Base-by-base conservation (phyloP, 2,113 vertebrate species). In the Opisthocomus hoazin region DNA sequence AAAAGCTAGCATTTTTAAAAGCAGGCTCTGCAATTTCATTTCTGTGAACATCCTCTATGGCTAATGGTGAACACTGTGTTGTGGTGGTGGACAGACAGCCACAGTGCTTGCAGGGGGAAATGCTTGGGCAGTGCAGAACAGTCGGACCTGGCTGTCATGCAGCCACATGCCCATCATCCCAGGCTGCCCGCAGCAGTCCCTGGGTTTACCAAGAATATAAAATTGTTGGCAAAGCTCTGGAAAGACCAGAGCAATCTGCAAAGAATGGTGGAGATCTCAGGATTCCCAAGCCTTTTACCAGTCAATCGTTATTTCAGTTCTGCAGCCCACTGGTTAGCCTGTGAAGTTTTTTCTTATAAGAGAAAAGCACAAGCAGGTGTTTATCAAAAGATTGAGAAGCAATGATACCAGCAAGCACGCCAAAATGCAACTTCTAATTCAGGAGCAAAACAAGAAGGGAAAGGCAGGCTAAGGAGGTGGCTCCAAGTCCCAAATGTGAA, bases 31-130 rank as follows among this genome's bases (percentile, higher is more conserved):
- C 54, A 21, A 56, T 76, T 80, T 58, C 7, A 34, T 46, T 66
- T 70, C 56, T 4, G 0, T 34, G 26, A 57, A 51, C 41, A 79
- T 24, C 14, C 32, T 9, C 13, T 39, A 5, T 2, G 34, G 29
- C 61, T 24, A 64, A 48, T 4, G 26, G 29, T 48, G 69, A 76
- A 34, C 18, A 5, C 2, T 4, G 16, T 21, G 15, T 8, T 41
- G 48, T 32, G 37, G 43, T 5, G 20, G 8, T 57, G n/a, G 41
- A 29, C 37, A 71, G 61, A 39, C 10, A 41, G 11, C 39, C 10
- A 15, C 1, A 3, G 26, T 1, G 5, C 16, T 60, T 29, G 22
- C 1, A 0, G 46, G 3, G 14, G 16, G 2, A 7, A 46, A 3
- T 45, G 29, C 57, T 84, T 0, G 0, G n/a, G 51, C 32, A 27